Evolutionary conservation across 37 sponge, comb jelly and placozoan genomes (phyloP).

Genomic region (Theonella swinhoei): DNA sequence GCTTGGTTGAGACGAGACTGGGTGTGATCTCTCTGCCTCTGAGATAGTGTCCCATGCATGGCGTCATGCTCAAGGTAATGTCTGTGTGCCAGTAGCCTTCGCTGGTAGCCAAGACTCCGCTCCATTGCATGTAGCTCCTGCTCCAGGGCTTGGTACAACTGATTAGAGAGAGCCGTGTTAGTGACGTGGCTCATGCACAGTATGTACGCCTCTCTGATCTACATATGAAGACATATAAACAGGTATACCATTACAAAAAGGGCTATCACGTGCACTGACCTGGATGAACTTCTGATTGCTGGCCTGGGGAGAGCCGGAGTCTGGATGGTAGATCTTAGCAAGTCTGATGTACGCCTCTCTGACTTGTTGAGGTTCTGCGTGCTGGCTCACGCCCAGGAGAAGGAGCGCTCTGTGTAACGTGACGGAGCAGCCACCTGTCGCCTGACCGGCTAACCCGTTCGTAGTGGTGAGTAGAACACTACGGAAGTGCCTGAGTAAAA

Average conservation of each 20-base stretch:
- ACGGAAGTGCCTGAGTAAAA: too few relatives aligned
- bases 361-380: neutral
- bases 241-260: neutral
- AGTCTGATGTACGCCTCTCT: constrained; percentile 21
- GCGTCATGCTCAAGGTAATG: constrained; percentile 32
- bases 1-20: constrained; percentile 23
- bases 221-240: neutral
- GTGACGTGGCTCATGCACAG: constrained; percentile 14
- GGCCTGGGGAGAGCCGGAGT: constrained; percentile 16
- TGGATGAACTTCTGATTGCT: constrained; percentile 10
- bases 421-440: too few relatives aligned
- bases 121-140: constrained; percentile 29
- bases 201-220: constrained; percentile 47
- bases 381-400: constrained; percentile 6
- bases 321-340: constrained; percentile 35
- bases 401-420: neutral
- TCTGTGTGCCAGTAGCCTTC: constrained; percentile 22
- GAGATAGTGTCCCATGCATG: constrained; percentile 18
- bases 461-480: too few relatives aligned
- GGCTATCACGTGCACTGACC: constrained; percentile 1
- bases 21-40: constrained; percentile 24
- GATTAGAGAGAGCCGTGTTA: neutral
- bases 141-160: constrained; percentile 23
- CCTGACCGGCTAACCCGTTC: too few relatives aligned
- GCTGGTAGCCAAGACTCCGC: constrained; percentile 6